Evolutionary conservation across 1,140 invertebrate species (phyloP).

Genomic region (Drosophila leontia): DNA sequence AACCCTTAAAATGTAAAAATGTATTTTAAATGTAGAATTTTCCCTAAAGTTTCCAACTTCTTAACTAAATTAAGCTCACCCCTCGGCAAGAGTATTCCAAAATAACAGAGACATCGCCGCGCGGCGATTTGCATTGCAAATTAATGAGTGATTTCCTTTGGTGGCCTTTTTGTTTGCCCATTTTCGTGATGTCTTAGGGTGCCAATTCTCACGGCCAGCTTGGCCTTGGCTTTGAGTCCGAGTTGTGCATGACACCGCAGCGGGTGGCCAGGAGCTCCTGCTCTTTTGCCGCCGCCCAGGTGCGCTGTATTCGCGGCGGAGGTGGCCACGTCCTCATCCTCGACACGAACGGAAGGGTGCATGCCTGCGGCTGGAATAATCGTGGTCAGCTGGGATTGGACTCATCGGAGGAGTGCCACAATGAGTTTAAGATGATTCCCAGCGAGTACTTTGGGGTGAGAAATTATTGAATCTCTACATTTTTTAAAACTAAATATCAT

Average conservation of each 20-base stretch:
- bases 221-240: slow-evolving; percentile 88
- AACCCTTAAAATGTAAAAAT: background rate
- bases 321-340: slow-evolving; percentile 91
- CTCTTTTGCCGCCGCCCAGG: slow-evolving; percentile 85
- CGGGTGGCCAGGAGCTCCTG: slow-evolving; percentile 86
- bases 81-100: background rate
- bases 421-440: slow-evolving; percentile 70
- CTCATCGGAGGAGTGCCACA: slow-evolving; percentile 65
- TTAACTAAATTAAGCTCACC: background rate
- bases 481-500: too few relatives aligned
- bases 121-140: slow-evolving; percentile 72
- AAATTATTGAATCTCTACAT: background rate
- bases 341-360: slow-evolving; percentile 89
- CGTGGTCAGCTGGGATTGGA: slow-evolving; percentile 91
- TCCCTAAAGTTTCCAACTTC: background rate
- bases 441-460: slow-evolving; percentile 68
- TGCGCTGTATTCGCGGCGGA: slow-evolving; percentile 89
- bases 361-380: slow-evolving; percentile 94
- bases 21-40: background rate
- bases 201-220: slow-evolving; percentile 94
- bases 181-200: slow-evolving; percentile 86
- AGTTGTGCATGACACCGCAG: slow-evolving; percentile 88
- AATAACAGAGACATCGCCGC: slow-evolving; percentile 36
- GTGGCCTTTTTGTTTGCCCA: slow-evolving; percentile 14
- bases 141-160: slow-evolving; percentile 78